Conservation (phyloP, 2,113 vertebrate genomes). For the Nasalis larvatus region DNA sequence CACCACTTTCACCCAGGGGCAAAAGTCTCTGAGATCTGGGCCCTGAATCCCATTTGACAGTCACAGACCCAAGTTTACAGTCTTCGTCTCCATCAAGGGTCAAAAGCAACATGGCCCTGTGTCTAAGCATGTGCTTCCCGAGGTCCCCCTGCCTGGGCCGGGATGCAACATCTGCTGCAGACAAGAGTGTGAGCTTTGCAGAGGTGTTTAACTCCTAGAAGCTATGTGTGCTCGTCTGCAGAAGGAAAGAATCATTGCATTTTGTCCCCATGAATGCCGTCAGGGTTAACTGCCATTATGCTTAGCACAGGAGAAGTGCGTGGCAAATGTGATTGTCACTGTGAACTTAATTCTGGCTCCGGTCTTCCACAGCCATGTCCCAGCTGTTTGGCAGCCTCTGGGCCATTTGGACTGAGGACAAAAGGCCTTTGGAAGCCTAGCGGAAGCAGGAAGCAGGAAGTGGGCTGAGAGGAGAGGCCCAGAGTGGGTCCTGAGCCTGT, state of each 20-base stretch:
- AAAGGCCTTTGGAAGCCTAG: neutral
- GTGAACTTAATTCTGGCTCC: neutral
- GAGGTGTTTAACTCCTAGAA: neutral
- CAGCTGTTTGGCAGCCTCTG: neutral
- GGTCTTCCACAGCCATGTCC: neutral
- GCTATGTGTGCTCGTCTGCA: neutral
- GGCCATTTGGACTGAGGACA: neutral
- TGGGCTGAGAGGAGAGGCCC: neutral
- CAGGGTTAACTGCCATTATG: neutral
- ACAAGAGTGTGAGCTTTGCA: no score
- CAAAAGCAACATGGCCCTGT: rapidly evolving
- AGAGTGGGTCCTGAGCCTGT: neutral
- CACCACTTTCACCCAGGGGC: constrained; percentile 41
- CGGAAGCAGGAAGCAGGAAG: neutral
- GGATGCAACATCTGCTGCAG: neutral
- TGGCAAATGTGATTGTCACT: rapidly evolving
- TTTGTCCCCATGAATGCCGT: rapidly evolving
- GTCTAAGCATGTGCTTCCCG: rapidly evolving
- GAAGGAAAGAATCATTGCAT: rapidly evolving
- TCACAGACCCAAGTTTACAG: neutral
- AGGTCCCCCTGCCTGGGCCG: rapidly evolving
- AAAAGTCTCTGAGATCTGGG: neutral
- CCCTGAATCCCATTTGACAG: neutral
- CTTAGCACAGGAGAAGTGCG: rapidly evolving
- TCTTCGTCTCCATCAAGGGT: rapidly evolving